Conservation (phyloP, 2,797 vertebrate species). For the Melanotaenia pygmaea region DNA sequence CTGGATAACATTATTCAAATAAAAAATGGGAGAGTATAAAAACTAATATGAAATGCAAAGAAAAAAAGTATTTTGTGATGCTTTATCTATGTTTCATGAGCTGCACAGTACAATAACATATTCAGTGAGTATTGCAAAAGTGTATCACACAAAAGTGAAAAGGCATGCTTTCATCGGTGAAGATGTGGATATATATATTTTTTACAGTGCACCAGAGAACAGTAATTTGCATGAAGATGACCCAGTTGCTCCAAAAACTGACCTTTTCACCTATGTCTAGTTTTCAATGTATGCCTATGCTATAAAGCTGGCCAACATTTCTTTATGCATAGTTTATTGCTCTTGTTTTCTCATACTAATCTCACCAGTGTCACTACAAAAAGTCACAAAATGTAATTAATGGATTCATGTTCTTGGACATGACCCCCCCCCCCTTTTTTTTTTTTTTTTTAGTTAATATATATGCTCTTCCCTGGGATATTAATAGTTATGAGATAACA, state of each 20-base stretch:
- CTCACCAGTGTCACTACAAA: too few relatives aligned
- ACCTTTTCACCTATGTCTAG: too few relatives aligned
- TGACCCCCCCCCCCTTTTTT: too few relatives aligned
- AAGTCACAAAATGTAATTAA: too few relatives aligned
- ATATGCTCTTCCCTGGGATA: too few relatives aligned
- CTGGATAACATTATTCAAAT: slow-evolving; percentile 17
- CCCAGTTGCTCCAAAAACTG: neutral
- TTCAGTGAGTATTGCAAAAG: neutral
- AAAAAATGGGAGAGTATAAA: slow-evolving; percentile 9
- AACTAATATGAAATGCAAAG: neutral
- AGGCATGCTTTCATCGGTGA: neutral
- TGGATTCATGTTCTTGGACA: too few relatives aligned
- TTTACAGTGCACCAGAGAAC: neutral
- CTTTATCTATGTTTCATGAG: neutral
- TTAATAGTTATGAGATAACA: too few relatives aligned
- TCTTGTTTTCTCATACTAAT: too few relatives aligned
- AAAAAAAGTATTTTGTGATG: neutral
- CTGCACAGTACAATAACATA: neutral
- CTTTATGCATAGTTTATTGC: neutral
- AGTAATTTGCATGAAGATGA: neutral
- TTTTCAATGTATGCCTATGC: too few relatives aligned
- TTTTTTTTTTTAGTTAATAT: too few relatives aligned
- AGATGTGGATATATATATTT: neutral
- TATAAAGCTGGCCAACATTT: too few relatives aligned
- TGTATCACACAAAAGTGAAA: too few relatives aligned